These are phyloP conservation scores for Neuroscelio doddi DNA, from an alignment of 2,888 invertebrate species.

Conservation along the genomic window DNA sequence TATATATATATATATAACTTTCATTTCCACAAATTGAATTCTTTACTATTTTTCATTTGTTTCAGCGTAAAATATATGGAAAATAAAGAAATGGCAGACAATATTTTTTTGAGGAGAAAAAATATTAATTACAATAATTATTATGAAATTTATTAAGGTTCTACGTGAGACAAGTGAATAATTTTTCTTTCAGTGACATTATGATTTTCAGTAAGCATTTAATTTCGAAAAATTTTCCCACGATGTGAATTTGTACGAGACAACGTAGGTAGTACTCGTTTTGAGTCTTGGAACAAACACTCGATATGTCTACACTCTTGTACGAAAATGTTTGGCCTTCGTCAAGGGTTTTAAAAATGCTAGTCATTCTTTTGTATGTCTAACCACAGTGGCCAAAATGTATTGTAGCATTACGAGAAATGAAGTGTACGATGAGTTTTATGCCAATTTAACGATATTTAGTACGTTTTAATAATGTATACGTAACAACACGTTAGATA, in stretches of 20 bases:
- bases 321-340: slow-evolving; percentile 64
- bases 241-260: slow-evolving; percentile 13
- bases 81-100: too few relatives aligned
- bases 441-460: too few relatives aligned
- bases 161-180: background rate
- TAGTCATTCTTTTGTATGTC: slow-evolving; percentile 34
- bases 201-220: background rate
- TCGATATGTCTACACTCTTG: slow-evolving; percentile 61
- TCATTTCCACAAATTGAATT: too few relatives aligned
- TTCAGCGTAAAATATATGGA: too few relatives aligned
- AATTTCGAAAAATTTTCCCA: slow-evolving; percentile 37
- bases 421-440: slow-evolving; percentile 3
- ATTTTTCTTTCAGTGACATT: background rate
- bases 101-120: too few relatives aligned
- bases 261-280: slow-evolving; percentile 30
- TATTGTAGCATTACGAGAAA: slow-evolving; percentile 19
- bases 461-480: background rate
- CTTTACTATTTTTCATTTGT: too few relatives aligned
- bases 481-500: too few relatives aligned
- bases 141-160: too few relatives aligned
- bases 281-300: slow-evolving; percentile 60
- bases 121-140: too few relatives aligned
- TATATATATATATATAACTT: too few relatives aligned
- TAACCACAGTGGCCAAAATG: background rate
- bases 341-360: slow-evolving; percentile 46